phyloP scores from a whole-genome alignment of 2,888 invertebrate species.

The Arge pagana region DNA sequence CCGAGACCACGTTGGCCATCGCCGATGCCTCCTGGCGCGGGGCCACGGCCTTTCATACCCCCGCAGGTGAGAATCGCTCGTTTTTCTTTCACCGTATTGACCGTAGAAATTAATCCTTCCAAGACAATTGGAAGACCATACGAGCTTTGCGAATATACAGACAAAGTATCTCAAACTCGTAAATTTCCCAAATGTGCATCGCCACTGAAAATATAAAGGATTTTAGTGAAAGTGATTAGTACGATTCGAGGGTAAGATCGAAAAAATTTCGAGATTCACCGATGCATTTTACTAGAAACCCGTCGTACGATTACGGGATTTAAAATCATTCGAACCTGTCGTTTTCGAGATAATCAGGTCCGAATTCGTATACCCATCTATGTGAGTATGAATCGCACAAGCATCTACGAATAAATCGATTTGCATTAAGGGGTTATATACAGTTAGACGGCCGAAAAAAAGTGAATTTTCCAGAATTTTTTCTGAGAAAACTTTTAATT shows the following conservation, averaged over 20 bases:
- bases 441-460: neutral
- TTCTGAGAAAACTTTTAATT: neutral
- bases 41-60: conserved; percentile 61
- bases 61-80: conserved; percentile 61
- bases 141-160: conserved; percentile 57
- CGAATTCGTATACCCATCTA: no score
- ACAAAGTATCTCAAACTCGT: conserved; percentile 61
- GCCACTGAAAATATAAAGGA: no score
- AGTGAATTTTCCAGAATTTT: neutral
- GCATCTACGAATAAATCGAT: no score
- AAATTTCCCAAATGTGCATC: conserved; percentile 58
- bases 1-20: conserved; percentile 71
- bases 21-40: conserved; percentile 57
- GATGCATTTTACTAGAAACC: no score
- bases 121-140: conserved; percentile 58
- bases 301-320: no score
- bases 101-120: conserved; percentile 45
- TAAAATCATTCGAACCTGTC: no score
- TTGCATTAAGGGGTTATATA: neutral
- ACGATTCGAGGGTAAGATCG: no score
- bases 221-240: no score
- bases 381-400: no score
- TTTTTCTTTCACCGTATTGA: conserved; percentile 46
- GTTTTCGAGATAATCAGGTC: no score
- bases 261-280: no score